phyloP scores from a whole-genome alignment of 1,140 invertebrate genomes.

The Euwallacea fornicatus region DNA sequence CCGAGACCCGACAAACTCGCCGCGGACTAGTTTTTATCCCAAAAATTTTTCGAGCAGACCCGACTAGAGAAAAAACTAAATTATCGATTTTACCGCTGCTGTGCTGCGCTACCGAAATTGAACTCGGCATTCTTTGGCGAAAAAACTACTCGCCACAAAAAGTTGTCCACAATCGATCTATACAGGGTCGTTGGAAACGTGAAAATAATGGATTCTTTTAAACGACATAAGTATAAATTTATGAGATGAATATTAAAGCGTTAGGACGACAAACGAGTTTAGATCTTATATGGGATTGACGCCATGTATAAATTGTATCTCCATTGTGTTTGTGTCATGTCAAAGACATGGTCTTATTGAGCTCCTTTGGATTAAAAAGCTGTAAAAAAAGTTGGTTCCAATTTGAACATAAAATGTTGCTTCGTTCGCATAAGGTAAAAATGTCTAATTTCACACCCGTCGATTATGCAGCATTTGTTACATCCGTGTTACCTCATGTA shows the following conservation, averaged over 20 bases:
- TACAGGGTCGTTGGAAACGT: slow-evolving; percentile 22
- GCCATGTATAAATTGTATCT: neutral
- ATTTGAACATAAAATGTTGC: too few species aligned
- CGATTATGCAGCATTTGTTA: too few species aligned
- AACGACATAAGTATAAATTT: slow-evolving; percentile 1
- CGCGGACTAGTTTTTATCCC: slow-evolving; percentile 49
- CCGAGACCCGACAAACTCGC: slow-evolving; percentile 45
- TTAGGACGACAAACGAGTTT: neutral
- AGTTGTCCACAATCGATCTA: slow-evolving; percentile 38
- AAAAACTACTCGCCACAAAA: slow-evolving; percentile 38
- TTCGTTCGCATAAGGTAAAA: too few species aligned
- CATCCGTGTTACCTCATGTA: too few species aligned
- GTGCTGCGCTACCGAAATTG: slow-evolving; percentile 44
- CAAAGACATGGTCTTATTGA: too few species aligned
- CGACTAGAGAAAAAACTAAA: slow-evolving; percentile 44
- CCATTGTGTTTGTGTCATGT: too few species aligned
- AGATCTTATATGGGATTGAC: neutral
- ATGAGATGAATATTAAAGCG: slow-evolving; percentile 7
- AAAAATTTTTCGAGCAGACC: slow-evolving; percentile 45
- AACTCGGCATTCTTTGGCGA: slow-evolving; percentile 44
- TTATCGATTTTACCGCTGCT: slow-evolving; percentile 47
- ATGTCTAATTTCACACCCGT: too few species aligned
- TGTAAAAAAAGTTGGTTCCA: too few species aligned
- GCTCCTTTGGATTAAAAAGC: too few species aligned
- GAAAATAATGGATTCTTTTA: slow-evolving; percentile 5